A percentile compares a stretch with the other conserved stretches of the same genome.
phyloP scores from a whole-genome alignment of 2,888 invertebrate genomes.

The Phyllotreta striolata region DNA sequence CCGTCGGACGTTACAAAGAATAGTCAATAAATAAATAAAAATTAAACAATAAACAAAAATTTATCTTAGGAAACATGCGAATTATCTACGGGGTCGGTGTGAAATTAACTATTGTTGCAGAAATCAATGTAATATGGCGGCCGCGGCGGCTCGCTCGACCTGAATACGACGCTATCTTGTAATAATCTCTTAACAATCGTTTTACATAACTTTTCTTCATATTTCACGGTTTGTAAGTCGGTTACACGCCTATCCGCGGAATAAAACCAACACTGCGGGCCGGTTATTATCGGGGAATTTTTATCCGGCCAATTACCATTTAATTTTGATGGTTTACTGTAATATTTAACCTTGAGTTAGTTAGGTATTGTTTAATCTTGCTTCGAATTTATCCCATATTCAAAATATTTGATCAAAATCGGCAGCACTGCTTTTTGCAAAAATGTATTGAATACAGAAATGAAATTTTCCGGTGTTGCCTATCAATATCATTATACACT shows the following conservation, averaged over 20 bases:
- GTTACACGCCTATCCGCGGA: conserved; percentile 21
- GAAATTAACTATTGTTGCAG: conserved; percentile 23
- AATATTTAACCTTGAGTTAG: too few species aligned
- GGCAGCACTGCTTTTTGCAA: too few species aligned
- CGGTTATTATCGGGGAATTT: conserved; percentile 5
- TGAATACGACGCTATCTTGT: conserved; percentile 16
- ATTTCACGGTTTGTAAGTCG: conserved; percentile 28
- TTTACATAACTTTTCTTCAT: conserved; percentile 24
- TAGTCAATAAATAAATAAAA: conserved; percentile 21
- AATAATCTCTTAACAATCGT: conserved; percentile 23
- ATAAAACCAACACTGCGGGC: conserved; percentile 15
- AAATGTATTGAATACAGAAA: too few species aligned
- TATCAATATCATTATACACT: too few species aligned
- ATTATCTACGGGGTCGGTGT: conserved; percentile 22
- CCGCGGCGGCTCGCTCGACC: conserved; percentile 10
- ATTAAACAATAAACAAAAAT: conserved; percentile 20
- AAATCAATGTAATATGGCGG: conserved; percentile 9
- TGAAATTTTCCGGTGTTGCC: conserved; percentile 2
- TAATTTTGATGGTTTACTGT: too few species aligned
- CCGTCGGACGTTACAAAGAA: conserved; percentile 8
- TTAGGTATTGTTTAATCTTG: too few species aligned
- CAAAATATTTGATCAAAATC: too few species aligned
- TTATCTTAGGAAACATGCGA: conserved; percentile 16
- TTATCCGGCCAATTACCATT: neutral
- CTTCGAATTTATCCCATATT: too few species aligned